Base-by-base conservation (phyloP, 2,797 vertebrate genomes). In the Pterois miles region DNA sequence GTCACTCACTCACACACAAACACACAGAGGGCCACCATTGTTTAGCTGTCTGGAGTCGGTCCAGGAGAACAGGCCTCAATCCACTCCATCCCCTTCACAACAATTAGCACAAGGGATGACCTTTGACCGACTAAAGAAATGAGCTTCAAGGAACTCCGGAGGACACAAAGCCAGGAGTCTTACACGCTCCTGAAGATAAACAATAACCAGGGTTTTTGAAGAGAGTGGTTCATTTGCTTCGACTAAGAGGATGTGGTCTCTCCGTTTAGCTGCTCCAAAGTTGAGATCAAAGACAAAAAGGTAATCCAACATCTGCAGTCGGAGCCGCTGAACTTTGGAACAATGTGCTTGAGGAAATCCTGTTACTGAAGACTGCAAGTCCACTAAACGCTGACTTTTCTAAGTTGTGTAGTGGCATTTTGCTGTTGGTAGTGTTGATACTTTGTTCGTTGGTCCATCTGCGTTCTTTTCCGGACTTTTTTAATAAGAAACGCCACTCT, bases 101-200 rank as follows among this genome's bases (percentile, higher is more conserved):
- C 85, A 87, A 91, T 90, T 91, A 86, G 83, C 72, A 85, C 80
- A 72, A 86, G 65, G 58, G 66, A 22, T 53, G 84, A 86, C 92
- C 92, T 91, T 78, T 90, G 90, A 82, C 87, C 80, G 6, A 65
- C 65, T 74, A 80, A 88, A 82, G 85, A 87, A 86, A 76, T 71
- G 50, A 76, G 86, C 76, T 83, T 81, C 25, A n/a, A 88, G 74
- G 81, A 87, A 81, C 76, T 74, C 50, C 2, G 16, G 38, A 25
- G 62, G 53, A 65, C 46, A 81, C 76, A 65, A 83, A 84, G 87
- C 54, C 43, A 23, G 48, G 52, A 88, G 86, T 79, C 59, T 84
- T 69, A 54, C 71, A 86, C 34, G 50, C 78, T 54, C 52, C 64
- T 78, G 66, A 64, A 74, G 84, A 75, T 34, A 82, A 88, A 86